Evolutionary conservation across 2,797 vertebrate genomes (phyloP).

Genomic region (Clamator glandarius): DNA sequence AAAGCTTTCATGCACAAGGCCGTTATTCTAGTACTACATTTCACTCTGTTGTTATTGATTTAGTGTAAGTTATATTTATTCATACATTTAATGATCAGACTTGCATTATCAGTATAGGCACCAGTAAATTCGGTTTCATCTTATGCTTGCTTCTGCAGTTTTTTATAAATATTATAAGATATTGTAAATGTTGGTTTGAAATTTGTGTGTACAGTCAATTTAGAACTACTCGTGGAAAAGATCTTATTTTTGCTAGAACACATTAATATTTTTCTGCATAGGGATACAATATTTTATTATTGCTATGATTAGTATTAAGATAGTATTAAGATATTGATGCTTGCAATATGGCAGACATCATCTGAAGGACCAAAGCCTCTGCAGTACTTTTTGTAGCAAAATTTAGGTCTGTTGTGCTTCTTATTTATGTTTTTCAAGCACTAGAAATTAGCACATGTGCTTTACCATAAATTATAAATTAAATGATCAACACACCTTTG

Average conservation of each 20-base stretch:
- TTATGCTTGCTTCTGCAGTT: neutral
- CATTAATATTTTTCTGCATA: slow-evolving; percentile 41
- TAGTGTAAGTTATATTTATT: neutral
- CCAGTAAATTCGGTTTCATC: slow-evolving; percentile 20
- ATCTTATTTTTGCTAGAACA: neutral
- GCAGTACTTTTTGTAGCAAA: neutral
- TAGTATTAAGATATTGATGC: slow-evolving; percentile 34
- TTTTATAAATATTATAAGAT: neutral
- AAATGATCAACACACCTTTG: neutral
- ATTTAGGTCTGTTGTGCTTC: neutral
- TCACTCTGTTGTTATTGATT: neutral
- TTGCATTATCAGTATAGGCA: neutral
- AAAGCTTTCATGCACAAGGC: neutral
- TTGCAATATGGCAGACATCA: neutral
- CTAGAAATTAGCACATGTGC: neutral
- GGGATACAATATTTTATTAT: slow-evolving; percentile 16
- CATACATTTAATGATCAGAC: neutral
- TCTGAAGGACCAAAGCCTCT: neutral
- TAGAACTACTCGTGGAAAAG: neutral
- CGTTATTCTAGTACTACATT: neutral
- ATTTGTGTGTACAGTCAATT: slow-evolving; percentile 26
- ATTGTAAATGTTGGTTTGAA: neutral
- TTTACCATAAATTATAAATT: neutral
- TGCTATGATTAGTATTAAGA: slow-evolving; percentile 27
- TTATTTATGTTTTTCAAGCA: neutral